Conservation (phyloP, 1,140 invertebrate species). For the Lerema accius region DNA sequence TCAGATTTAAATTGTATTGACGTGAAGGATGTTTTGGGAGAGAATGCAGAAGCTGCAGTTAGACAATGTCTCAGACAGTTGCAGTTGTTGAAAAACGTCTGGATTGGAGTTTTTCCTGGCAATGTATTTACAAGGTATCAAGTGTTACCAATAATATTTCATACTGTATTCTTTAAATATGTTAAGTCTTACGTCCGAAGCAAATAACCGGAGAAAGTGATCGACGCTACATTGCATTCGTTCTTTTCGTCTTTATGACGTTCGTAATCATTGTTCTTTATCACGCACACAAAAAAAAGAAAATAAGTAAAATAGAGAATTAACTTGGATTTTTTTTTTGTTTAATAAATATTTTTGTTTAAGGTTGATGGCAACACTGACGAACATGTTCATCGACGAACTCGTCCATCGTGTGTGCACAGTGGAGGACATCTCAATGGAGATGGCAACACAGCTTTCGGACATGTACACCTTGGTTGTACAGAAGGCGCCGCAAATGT, state of each 20-base stretch:
- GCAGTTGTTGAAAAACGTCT: constrained; percentile 92
- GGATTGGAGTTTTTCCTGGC: constrained; percentile 89
- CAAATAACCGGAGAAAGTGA: no score
- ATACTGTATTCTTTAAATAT: no score
- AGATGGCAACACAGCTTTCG: constrained; percentile 81
- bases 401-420: constrained; percentile 80
- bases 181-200: no score
- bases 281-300: no score
- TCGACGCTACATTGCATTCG: no score
- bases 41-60: constrained; percentile 87
- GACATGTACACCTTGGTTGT: constrained; percentile 82
- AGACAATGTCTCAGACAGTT: constrained; percentile 93
- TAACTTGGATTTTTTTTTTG: no score
- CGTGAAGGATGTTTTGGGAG: constrained; percentile 83
- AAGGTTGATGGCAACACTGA: constrained; percentile 72
- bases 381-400: constrained; percentile 79
- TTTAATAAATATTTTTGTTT: constrained; percentile 40
- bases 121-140: constrained; percentile 85
- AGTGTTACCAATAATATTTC: no score
- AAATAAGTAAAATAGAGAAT: no score
- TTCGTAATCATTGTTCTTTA: no score
- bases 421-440: constrained; percentile 82
- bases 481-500: constrained; percentile 78
- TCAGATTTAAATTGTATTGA: constrained; percentile 85
- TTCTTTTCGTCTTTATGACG: no score